These are phyloP conservation scores for Drosophila formosana DNA, from an alignment of 2,888 invertebrate species.

Conservation along the genomic window DNA sequence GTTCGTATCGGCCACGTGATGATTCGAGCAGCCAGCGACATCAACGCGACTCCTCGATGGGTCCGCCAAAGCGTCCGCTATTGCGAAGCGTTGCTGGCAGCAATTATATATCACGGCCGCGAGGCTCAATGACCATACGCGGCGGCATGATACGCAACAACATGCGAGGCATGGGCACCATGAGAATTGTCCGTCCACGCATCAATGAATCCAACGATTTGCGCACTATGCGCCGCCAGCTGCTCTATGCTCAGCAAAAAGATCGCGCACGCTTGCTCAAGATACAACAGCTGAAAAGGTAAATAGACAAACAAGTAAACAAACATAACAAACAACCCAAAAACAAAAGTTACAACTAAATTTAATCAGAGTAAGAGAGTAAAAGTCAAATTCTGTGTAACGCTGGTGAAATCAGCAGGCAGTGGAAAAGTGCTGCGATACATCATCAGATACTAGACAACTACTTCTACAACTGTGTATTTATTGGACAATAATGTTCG, in stretches of 20 bases:
- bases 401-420: conserved; percentile 28
- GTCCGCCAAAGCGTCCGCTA: conserved; percentile 83
- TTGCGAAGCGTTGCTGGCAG: conserved; percentile 82
- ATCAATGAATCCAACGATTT: conserved; percentile 82
- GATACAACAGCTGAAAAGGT: conserved; percentile 85
- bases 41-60: conserved; percentile 83
- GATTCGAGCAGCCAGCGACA: conserved; percentile 73
- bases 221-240: conserved; percentile 84
- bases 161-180: conserved; percentile 77
- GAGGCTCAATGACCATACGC: conserved; percentile 80
- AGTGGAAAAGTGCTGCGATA: conserved; percentile 21
- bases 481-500: conserved; percentile 10
- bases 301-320: conserved; percentile 66
- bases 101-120: conserved; percentile 81
- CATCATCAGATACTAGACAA: conserved; percentile 15
- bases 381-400: conserved; percentile 11
- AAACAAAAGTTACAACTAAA: conserved; percentile 1
- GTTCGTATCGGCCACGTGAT: conserved; percentile 71
- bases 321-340: conserved; percentile 38
- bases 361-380: conserved; percentile 13
- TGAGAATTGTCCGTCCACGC: conserved; percentile 79
- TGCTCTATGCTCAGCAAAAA: conserved; percentile 84
- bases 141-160: conserved; percentile 78
- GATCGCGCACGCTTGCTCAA: conserved; percentile 84
- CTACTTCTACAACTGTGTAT: neutral